These are phyloP conservation scores for Atta texana DNA, from an alignment of 1,140 invertebrate species.

Conservation along the genomic window DNA sequence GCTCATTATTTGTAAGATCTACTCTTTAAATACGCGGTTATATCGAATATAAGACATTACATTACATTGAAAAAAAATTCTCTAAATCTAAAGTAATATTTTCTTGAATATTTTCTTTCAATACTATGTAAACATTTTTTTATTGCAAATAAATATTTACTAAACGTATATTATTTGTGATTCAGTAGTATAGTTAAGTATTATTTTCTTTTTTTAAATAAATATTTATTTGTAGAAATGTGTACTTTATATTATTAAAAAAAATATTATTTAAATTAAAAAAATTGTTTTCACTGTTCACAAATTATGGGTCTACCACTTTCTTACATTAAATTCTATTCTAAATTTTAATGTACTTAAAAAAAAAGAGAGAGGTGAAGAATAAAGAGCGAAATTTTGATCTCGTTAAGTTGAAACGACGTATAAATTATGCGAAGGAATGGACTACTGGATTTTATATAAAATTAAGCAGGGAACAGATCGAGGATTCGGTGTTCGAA, in stretches of 20 bases:
- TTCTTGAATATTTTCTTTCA: no score
- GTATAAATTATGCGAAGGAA: slow-evolving; percentile 18
- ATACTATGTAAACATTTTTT: no score
- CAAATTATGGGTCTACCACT: neutral
- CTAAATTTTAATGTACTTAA: neutral
- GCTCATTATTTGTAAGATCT: neutral
- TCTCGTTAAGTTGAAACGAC: neutral
- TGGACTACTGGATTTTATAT: slow-evolving; percentile 3
- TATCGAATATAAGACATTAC: neutral
- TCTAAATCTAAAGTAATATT: no score
- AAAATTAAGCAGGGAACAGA: neutral
- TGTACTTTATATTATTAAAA: no score
- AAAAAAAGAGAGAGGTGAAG: neutral
- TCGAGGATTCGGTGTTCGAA: neutral
- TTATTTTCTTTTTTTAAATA: no score
- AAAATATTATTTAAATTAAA: no score
- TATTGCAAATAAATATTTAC: no score
- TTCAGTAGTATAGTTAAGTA: no score
- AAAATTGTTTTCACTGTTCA: no score
- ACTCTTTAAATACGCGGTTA: slow-evolving; percentile 2
- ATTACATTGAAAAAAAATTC: neutral
- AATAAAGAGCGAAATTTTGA: slow-evolving; percentile 1
- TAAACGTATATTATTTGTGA: no score
- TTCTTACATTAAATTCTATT: slow-evolving; percentile 6
- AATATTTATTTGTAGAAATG: no score